A percentile compares a stretch with the other conserved stretches of the same genome.
Conservation (phyloP, 2,888 invertebrate species). For the Cryptops parisi region DNA sequence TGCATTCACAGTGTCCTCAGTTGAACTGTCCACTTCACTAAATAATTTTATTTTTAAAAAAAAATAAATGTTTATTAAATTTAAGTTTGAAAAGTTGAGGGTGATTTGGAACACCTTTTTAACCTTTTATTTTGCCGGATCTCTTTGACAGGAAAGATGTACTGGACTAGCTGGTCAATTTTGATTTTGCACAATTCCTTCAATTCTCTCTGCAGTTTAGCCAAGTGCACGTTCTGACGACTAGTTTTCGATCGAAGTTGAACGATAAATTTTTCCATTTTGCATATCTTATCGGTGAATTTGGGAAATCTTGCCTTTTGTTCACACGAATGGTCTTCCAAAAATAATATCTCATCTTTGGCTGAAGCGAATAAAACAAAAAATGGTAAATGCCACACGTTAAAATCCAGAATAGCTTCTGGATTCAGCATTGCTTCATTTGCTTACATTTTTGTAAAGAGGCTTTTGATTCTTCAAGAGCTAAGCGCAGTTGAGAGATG, state of each 20-base stretch:
- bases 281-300: conserved; percentile 1
- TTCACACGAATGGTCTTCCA: neutral
- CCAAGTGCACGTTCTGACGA: conserved; percentile 23
- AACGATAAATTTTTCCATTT: conserved; percentile 3
- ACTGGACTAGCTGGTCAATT: conserved; percentile 47
- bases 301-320: neutral
- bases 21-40: conserved; percentile 23
- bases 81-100: no score
- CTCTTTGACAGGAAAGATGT: conserved; percentile 49
- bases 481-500: conserved; percentile 2
- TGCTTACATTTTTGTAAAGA: conserved; percentile 1
- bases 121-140: conserved; percentile 12
- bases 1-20: conserved; percentile 39
- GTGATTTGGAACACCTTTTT: no score
- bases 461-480: conserved; percentile 8
- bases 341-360: neutral
- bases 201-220: conserved; percentile 26
- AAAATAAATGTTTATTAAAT: no score
- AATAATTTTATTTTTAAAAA: neutral
- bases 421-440: neutral
- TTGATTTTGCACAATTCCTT: conserved; percentile 43
- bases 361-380: neutral
- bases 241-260: neutral
- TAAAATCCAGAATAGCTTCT: no score
- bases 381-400: no score